phyloP scores from a whole-genome alignment of 1,140 invertebrate species.

The Aculops lycopersici region DNA sequence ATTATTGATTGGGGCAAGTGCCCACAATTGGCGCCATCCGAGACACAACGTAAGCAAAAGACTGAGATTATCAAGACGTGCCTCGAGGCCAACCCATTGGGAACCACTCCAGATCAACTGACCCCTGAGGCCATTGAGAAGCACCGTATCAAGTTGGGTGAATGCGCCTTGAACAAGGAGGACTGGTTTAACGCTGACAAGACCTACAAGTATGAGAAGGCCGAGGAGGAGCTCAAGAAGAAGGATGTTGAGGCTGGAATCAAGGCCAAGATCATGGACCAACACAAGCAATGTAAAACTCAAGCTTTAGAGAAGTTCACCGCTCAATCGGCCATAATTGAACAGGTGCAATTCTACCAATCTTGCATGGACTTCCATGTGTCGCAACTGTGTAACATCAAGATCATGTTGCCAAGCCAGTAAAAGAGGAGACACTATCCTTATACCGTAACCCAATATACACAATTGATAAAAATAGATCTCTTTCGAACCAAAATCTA shows the following conservation, averaged over 20 bases:
- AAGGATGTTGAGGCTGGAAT: constrained; percentile 3
- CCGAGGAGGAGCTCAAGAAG: constrained; percentile 3
- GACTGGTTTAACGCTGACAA: constrained; percentile 5
- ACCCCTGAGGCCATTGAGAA: constrained; percentile 2
- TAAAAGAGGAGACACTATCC: no score
- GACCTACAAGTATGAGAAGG: constrained; percentile 5
- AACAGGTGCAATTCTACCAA: constrained; percentile 8
- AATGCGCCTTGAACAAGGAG: constrained; percentile 7
- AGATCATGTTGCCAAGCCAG: not conserved
- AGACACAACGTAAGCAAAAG: constrained; percentile 1
- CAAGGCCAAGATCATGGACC: constrained; percentile 1
- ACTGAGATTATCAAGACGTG: constrained; percentile 1
- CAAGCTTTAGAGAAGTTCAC: constrained; percentile 7
- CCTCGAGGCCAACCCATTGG: constrained; percentile 1
- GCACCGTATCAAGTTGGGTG: constrained; percentile 3
- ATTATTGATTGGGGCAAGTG: constrained; percentile 5
- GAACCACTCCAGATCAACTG: constrained; percentile 1
- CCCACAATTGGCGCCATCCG: constrained; percentile 6
- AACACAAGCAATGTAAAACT: constrained; percentile 4
- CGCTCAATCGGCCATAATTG: constrained; percentile 1
- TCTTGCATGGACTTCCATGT: constrained; percentile 8
- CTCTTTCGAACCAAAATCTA: no score
- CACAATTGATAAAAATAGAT: no score
- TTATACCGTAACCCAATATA: no score
- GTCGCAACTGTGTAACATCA: constrained; percentile 5